These are phyloP conservation scores for Heteromyza rotundicornis DNA, from an alignment of 2,888 invertebrate genomes.

Conservation along the genomic window DNA sequence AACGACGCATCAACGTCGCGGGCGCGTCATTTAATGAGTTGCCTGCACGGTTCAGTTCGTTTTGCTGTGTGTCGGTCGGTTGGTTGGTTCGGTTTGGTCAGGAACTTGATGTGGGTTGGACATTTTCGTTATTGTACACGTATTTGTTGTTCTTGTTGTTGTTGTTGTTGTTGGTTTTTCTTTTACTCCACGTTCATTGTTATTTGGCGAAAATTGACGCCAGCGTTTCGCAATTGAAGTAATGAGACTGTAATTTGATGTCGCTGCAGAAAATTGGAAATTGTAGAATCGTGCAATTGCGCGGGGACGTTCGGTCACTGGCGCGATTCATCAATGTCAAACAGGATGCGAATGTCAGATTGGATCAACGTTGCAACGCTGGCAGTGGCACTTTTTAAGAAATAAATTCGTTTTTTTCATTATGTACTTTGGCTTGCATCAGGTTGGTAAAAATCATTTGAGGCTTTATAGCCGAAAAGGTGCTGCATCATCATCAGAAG, in stretches of 20 bases:
- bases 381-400: too few species aligned
- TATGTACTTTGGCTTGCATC: too few species aligned
- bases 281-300: too few species aligned
- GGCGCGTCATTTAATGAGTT: slow-evolving; percentile 55
- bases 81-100: slow-evolving; percentile 27
- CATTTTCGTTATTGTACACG: background rate
- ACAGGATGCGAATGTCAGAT: background rate
- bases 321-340: background rate
- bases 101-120: slow-evolving; percentile 33
- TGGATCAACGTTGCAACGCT: background rate
- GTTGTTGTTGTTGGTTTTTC: too few species aligned
- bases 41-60: slow-evolving; percentile 18
- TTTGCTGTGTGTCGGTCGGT: slow-evolving; percentile 10
- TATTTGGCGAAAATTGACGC: slow-evolving; percentile 35
- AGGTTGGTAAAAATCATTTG: too few species aligned
- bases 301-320: too few species aligned
- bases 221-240: slow-evolving; percentile 43
- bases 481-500: background rate
- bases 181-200: background rate
- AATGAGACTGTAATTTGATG: slow-evolving; percentile 59
- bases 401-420: too few species aligned
- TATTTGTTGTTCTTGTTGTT: slow-evolving; percentile 17
- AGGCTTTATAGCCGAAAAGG: too few species aligned
- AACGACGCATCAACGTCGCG: slow-evolving; percentile 18
- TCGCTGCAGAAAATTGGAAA: slow-evolving; percentile 44